phyloP scores from a whole-genome alignment of 1,140 invertebrate genomes.

The Drosophila guanche region DNA sequence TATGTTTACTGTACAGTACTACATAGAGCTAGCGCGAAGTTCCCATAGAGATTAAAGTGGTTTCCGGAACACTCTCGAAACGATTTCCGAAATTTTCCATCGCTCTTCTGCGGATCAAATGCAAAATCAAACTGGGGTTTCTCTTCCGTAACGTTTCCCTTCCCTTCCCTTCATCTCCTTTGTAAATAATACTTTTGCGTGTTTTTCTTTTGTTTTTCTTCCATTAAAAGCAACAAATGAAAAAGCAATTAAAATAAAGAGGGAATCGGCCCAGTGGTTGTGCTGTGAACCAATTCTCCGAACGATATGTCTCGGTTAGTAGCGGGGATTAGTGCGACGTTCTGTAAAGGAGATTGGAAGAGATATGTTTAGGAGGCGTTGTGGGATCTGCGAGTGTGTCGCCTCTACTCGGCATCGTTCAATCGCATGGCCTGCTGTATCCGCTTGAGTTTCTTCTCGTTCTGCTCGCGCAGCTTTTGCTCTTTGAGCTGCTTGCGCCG shows the following conservation, averaged over 20 bases:
- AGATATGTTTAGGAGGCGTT: not conserved
- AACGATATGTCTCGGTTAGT: conserved; percentile 59
- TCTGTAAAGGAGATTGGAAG: not conserved
- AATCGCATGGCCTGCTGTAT: conserved; percentile 71
- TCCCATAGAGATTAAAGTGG: conserved; percentile 32
- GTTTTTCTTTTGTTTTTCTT: conserved; percentile 17
- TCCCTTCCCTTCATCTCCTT: conserved; percentile 23
- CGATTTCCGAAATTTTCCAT: conserved; percentile 38
- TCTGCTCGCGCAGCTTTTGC: conserved; percentile 40
- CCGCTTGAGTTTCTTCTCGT: conserved; percentile 64
- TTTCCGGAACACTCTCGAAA: conserved; percentile 33
- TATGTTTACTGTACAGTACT: conserved; percentile 75
- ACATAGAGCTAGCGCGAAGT: conserved; percentile 53
- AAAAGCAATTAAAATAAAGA: conserved; percentile 35
- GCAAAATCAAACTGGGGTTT: conserved; percentile 32
- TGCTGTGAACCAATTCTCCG: conserved; percentile 40
- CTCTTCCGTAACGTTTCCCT: conserved; percentile 3
- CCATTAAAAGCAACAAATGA: conserved; percentile 18
- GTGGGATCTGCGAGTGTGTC: not conserved
- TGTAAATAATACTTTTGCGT: conserved; percentile 72
- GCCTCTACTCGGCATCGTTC: conserved; percentile 61
- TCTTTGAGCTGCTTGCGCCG: conserved; percentile 67
- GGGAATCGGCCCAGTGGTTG: conserved; percentile 37
- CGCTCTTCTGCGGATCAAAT: conserved; percentile 33
- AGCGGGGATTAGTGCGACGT: conserved; percentile 36